A percentile compares a stretch with the other conserved stretches of the same genome.
Evolutionary conservation across 2,113 vertebrate species (phyloP).

Genomic region (Ophiodon elongatus): DNA sequence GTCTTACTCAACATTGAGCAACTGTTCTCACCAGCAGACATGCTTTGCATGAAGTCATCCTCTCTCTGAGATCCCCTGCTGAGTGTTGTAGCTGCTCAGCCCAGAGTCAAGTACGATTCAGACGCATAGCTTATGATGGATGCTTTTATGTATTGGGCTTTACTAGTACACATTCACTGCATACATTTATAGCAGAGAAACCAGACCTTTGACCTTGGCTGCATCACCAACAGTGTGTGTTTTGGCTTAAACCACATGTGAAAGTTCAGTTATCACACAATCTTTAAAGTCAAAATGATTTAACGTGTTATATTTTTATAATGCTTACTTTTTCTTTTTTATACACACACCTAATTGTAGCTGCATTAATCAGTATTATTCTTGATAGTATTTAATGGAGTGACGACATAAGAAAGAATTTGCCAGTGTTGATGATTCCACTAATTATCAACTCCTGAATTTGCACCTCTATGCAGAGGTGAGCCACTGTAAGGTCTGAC

Average conservation of each 20-base stretch:
- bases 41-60: constrained; percentile 24
- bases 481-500: constrained; percentile 17
- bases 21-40: constrained; percentile 39
- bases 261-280: not conserved
- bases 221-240: too few relatives aligned
- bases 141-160: constrained; percentile 14
- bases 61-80: constrained; percentile 29
- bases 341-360: not conserved
- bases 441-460: constrained; percentile 1
- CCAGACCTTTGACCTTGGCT: not conserved
- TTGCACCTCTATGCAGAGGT: not conserved
- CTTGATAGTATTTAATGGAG: not conserved
- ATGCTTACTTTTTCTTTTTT: too few relatives aligned
- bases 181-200: not conserved
- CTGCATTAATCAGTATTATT: not conserved
- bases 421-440: not conserved
- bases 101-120: not conserved
- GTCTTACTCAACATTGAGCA: constrained; percentile 54
- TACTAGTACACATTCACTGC: not conserved
- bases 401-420: not conserved
- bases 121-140: constrained; percentile 11
- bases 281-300: not conserved
- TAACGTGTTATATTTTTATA: not conserved
- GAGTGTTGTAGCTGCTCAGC: constrained; percentile 6
- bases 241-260: not conserved